phyloP scores from a whole-genome alignment of 1,140 invertebrate species.

The Drosophila miranda region DNA sequence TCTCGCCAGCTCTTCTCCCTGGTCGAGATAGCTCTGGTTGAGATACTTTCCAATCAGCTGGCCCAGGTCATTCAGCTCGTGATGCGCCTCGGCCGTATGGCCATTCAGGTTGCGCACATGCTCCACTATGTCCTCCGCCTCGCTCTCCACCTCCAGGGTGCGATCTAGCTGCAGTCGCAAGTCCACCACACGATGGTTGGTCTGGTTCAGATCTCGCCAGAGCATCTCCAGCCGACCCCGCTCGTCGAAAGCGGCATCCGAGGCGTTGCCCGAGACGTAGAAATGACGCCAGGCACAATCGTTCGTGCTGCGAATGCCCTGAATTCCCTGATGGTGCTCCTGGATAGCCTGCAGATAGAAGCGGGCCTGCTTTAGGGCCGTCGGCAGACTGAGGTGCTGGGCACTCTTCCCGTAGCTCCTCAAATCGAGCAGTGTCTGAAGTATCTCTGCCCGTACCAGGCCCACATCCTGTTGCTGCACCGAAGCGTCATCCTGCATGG shows the following conservation, averaged over 20 bases:
- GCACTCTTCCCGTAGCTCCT: constrained; percentile 67
- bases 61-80: constrained; percentile 48
- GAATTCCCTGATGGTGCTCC: constrained; percentile 57
- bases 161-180: constrained; percentile 69
- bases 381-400: constrained; percentile 73
- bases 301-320: constrained; percentile 57
- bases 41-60: constrained; percentile 46
- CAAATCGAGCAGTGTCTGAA: constrained; percentile 57
- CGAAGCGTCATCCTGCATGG: constrained; percentile 53
- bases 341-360: constrained; percentile 72
- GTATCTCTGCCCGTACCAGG: constrained; percentile 42
- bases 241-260: constrained; percentile 75
- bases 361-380: constrained; percentile 71
- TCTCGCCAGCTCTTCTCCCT: constrained; percentile 47
- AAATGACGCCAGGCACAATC: constrained; percentile 73
- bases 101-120: constrained; percentile 78
- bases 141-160: constrained; percentile 82
- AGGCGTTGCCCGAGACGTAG: constrained; percentile 73
- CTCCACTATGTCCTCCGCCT: constrained; percentile 82
- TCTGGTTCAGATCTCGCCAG: constrained; percentile 70
- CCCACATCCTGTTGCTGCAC: constrained; percentile 40
- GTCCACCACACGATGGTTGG: constrained; percentile 73
- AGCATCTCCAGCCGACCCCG: constrained; percentile 75
- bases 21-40: constrained; percentile 52
- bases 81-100: constrained; percentile 58